Base-by-base conservation (phyloP, 1,140 invertebrate species). In the Popillia japonica region DNA sequence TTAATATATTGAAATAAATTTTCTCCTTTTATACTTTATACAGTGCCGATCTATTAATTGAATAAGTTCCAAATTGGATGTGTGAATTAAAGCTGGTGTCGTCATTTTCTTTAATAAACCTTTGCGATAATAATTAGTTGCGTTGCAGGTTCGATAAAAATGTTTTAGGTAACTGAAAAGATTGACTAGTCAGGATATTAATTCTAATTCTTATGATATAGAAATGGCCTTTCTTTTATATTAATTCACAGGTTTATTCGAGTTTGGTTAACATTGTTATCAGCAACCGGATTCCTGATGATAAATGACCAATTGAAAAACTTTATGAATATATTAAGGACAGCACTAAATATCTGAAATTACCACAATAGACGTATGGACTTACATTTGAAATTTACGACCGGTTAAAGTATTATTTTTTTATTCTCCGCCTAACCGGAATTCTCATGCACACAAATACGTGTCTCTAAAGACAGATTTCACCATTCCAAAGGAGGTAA, bases 271-370 rank as follows among this genome's bases (percentile, higher is more conserved):
- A n/a, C n/a, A n/a, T n/a, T n/a, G n/a, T n/a, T n/a, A n/a, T n/a
- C n/a, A n/a, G n/a, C 2, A 48, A 48, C 44, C 44, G 44, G 44
- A 48, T 48, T n/a, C n/a, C 44, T n/a, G 10, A 64, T 64, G 59
- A 64, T 64, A 22, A 64, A 64, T 64, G 10, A 64, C 10, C 59
- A 7, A 64, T 20, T 8, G n/a, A 27, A 64, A 64, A 64, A 64
- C 59, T 64, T 27, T 17, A 22, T 64, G 59, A 64, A 64, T 64
- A 64, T 10, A 64, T 64, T 64, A 64, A 64, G 59, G 17, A 22
- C n/a, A n/a, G n/a, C n/a, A 10, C 22, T 64, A 64, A 64, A 64
- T 6, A 64, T 8, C 2, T 17, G 4, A 27, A 64, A 20, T 64
- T 22, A 8, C 17, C 17, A 64, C n/a, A 64, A 64, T 64, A 64